These are phyloP conservation scores for Redunca redunca DNA, from an alignment of 2,113 vertebrate genomes.

Conservation along the genomic window DNA sequence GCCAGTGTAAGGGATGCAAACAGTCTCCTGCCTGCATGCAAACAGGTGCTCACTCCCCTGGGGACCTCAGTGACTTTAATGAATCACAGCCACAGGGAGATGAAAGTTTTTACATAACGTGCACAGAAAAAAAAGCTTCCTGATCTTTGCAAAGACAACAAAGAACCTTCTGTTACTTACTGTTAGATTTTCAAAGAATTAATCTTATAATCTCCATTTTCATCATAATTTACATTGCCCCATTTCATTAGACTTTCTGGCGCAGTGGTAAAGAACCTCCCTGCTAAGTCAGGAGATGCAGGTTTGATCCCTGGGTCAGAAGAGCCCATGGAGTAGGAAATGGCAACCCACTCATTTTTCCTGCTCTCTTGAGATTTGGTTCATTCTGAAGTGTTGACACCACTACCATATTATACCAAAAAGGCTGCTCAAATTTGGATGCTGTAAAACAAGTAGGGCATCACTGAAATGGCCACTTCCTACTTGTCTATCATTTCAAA, in stretches of 20 bases:
- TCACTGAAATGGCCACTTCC: conserved; percentile 54
- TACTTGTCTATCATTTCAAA: conserved; percentile 64
- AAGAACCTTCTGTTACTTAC: not conserved
- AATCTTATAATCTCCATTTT: not conserved
- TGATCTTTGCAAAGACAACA: not conserved
- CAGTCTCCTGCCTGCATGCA: no score
- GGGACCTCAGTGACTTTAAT: not conserved
- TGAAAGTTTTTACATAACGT: not conserved
- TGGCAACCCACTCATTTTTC: not conserved
- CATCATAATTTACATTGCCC: not conserved
- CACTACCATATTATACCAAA: conserved; percentile 55
- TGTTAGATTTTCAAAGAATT: not conserved
- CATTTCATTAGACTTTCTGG: not conserved
- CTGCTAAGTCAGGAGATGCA: not conserved
- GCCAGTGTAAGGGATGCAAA: not conserved
- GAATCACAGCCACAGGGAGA: not conserved
- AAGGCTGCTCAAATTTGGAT: conserved; percentile 63
- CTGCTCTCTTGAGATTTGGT: not conserved
- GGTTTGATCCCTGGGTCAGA: not conserved
- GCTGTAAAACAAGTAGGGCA: not conserved
- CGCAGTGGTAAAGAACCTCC: not conserved
- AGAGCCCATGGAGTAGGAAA: not conserved
- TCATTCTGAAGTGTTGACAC: conserved; percentile 8
- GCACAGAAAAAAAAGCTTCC: not conserved
- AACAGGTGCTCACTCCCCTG: not conserved